These are phyloP conservation scores for Rhea pennata DNA, from an alignment of 2,113 vertebrate genomes.

Conservation along the genomic window DNA sequence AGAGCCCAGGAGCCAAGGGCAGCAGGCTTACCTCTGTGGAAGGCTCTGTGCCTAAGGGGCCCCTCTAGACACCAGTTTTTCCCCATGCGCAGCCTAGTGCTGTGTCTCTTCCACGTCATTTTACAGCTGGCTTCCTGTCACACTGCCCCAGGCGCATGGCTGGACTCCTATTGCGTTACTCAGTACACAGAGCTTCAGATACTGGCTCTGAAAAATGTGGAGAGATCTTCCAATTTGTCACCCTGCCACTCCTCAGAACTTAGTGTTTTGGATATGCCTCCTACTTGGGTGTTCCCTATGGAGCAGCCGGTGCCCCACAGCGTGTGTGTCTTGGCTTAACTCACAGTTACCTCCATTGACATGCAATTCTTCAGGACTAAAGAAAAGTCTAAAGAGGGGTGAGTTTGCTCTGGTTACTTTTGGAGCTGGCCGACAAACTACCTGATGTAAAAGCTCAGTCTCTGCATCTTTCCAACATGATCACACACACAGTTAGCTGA, in stretches of 20 bases:
- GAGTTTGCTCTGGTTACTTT: background rate
- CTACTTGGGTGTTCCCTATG: background rate
- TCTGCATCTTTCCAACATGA: fast-evolving
- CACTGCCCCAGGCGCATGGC: background rate
- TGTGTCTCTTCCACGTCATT: background rate
- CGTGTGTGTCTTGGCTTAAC: background rate
- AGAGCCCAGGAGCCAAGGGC: background rate
- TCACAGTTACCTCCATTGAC: background rate
- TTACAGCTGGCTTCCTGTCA: background rate
- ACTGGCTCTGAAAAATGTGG: background rate
- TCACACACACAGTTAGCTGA: background rate
- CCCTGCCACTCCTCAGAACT: background rate
- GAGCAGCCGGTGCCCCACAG: fast-evolving
- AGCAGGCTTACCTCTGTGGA: background rate
- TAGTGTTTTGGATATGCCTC: background rate
- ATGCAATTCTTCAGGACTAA: background rate
- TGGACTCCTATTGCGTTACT: background rate
- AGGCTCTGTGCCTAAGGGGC: background rate
- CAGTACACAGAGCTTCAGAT: background rate
- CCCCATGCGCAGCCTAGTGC: background rate
- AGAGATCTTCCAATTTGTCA: background rate
- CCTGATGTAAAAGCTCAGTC: background rate
- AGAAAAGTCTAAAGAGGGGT: background rate
- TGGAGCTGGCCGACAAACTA: background rate
- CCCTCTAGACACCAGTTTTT: background rate